These are phyloP conservation scores for Sciurus niger DNA, from an alignment of 2,113 vertebrate species.

Conservation along the genomic window DNA sequence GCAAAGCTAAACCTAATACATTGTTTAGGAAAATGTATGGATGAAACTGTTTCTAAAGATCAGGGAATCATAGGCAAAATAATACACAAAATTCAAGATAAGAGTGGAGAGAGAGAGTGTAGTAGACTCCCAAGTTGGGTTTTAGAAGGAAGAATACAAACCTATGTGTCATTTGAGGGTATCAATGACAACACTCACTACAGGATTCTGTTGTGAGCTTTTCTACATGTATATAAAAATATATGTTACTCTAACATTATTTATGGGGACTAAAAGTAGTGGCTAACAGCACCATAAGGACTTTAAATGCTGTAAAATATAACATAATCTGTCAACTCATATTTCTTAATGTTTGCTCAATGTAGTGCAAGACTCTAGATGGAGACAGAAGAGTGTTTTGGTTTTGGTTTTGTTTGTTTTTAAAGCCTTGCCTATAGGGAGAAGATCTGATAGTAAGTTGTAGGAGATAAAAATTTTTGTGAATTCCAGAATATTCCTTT, in stretches of 20 bases:
- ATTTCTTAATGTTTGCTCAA: background rate
- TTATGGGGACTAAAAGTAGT: background rate
- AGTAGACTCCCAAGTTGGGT: rapidly evolving
- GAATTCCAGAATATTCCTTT: background rate
- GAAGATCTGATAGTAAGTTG: background rate
- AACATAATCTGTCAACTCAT: background rate
- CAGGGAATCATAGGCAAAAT: background rate
- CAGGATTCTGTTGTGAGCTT: background rate
- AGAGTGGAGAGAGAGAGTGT: background rate
- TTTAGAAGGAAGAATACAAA: background rate
- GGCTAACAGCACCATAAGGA: background rate
- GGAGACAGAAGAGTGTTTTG: background rate
- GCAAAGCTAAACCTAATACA: background rate
- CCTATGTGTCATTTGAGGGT: background rate
- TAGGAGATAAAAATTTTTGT: background rate
- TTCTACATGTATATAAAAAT: background rate
- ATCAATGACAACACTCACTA: background rate
- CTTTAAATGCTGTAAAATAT: background rate
- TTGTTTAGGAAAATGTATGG: background rate
- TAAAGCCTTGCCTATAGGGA: background rate
- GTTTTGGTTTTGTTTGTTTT: background rate
- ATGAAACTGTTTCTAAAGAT: background rate
- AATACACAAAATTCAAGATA: background rate
- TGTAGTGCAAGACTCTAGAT: background rate
- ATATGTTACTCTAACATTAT: too few relatives aligned